Evolutionary conservation across 2,888 invertebrate species (phyloP).

Genomic region (Aradus depressus): DNA sequence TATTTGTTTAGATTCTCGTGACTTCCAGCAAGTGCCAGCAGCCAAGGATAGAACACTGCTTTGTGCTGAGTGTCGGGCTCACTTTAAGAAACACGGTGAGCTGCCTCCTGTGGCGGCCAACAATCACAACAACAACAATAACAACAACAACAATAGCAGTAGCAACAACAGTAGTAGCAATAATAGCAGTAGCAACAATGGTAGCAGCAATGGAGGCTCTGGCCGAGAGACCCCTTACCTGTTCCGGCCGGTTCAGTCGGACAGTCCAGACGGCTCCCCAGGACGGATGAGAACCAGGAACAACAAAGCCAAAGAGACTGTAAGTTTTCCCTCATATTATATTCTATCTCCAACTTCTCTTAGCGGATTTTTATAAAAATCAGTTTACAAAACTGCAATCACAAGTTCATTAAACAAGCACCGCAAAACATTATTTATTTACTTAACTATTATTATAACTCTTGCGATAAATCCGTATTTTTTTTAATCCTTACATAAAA

Average conservation of each 20-base stretch:
- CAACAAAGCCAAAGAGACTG: slow-evolving; percentile 61
- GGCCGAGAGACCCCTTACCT: slow-evolving; percentile 36
- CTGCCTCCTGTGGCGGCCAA: slow-evolving; percentile 44
- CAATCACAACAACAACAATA: slow-evolving; percentile 24
- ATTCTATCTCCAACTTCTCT: no score
- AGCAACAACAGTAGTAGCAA: slow-evolving; percentile 30
- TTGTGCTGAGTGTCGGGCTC: slow-evolving; percentile 63
- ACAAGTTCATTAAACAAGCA: no score
- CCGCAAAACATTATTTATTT: no score
- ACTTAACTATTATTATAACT: no score
- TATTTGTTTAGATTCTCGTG: slow-evolving; percentile 46
- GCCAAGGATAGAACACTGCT: slow-evolving; percentile 53
- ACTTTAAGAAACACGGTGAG: slow-evolving; percentile 67
- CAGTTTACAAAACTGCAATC: no score
- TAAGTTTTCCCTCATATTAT: slow-evolving; percentile 30
- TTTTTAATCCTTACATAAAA: no score
- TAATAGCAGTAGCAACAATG: slow-evolving; percentile 12
- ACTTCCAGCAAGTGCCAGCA: slow-evolving; percentile 52
- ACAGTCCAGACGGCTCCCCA: slow-evolving; percentile 60
- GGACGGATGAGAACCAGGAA: slow-evolving; percentile 83
- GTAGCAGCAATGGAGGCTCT: slow-evolving; percentile 10
- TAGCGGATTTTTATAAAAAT: no score
- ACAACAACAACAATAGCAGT: slow-evolving; percentile 22
- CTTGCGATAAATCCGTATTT: no score
- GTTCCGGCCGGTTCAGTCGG: slow-evolving; percentile 45